These are phyloP conservation scores for Pseudochromis fuscus DNA, from an alignment of 2,797 vertebrate genomes.

Conservation along the genomic window DNA sequence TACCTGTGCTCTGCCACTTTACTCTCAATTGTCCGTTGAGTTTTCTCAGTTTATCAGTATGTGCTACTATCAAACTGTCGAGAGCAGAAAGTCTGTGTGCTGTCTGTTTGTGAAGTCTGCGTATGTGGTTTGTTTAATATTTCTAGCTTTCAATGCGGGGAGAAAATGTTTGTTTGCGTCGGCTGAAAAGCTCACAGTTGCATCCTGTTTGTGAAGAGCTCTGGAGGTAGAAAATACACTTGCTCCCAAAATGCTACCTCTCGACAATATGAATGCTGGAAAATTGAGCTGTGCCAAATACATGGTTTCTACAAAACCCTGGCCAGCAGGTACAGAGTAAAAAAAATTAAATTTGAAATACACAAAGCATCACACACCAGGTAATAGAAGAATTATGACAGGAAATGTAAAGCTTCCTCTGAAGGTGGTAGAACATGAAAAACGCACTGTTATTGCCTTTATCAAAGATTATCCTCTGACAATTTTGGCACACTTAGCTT, in stretches of 20 bases:
- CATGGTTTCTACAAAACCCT: background rate
- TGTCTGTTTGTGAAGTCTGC: background rate
- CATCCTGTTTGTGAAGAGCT: constrained; percentile 15
- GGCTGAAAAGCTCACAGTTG: constrained; percentile 2
- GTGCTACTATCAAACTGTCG: background rate
- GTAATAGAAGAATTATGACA: background rate
- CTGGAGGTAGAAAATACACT: constrained; percentile 3
- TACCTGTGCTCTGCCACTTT: background rate
- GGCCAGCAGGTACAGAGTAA: background rate
- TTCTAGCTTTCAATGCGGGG: background rate
- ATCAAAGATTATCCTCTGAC: background rate
- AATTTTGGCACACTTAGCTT: background rate
- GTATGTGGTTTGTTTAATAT: background rate
- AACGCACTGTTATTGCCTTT: background rate
- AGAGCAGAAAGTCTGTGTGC: background rate
- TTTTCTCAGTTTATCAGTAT: background rate
- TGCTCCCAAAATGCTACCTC: constrained; percentile 2
- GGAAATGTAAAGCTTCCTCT: background rate
- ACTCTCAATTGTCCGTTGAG: background rate
- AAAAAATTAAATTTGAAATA: background rate
- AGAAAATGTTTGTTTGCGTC: background rate
- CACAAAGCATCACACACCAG: background rate
- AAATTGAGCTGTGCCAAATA: background rate
- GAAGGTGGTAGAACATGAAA: background rate
- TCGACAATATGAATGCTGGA: constrained; percentile 1